phyloP scores from a whole-genome alignment of 2,888 invertebrate species.

The Dicranocentrus wangi region DNA sequence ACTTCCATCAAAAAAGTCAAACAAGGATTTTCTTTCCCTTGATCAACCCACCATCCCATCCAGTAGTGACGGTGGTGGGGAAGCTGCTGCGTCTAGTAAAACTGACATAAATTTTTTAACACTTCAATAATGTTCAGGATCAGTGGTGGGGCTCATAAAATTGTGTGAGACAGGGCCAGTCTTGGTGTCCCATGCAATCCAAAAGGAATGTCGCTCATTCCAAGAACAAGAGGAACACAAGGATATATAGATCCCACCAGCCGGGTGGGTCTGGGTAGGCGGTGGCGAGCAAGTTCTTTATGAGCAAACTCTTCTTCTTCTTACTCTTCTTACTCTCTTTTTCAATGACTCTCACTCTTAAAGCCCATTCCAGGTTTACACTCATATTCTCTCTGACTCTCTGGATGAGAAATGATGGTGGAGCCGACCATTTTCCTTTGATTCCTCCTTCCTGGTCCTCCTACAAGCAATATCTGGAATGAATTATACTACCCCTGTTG shows the following conservation, averaged over 20 bases:
- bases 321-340: not conserved
- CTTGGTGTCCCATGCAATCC: slow-evolving; percentile 41
- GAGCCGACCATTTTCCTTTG: slow-evolving; percentile 1
- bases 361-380: too few relatives aligned
- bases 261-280: too few relatives aligned
- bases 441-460: slow-evolving; percentile 27
- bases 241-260: too few relatives aligned
- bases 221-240: not conserved
- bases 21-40: slow-evolving; percentile 16
- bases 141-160: slow-evolving; percentile 66
- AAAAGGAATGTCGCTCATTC: slow-evolving; percentile 43
- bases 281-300: too few relatives aligned
- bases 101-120: slow-evolving; percentile 71
- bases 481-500: slow-evolving; percentile 24
- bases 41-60: not conserved
- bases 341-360: too few relatives aligned
- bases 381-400: too few relatives aligned
- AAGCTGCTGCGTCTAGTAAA: slow-evolving; percentile 28
- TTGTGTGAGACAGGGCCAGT: slow-evolving; percentile 59
- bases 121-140: slow-evolving; percentile 71
- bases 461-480: slow-evolving; percentile 23
- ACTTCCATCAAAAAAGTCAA: too few relatives aligned
- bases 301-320: too few relatives aligned
- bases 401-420: too few relatives aligned
- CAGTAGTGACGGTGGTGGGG: not conserved